Evolutionary conservation across 2,888 invertebrate genomes (phyloP).

Genomic region (Netelia melanura): DNA sequence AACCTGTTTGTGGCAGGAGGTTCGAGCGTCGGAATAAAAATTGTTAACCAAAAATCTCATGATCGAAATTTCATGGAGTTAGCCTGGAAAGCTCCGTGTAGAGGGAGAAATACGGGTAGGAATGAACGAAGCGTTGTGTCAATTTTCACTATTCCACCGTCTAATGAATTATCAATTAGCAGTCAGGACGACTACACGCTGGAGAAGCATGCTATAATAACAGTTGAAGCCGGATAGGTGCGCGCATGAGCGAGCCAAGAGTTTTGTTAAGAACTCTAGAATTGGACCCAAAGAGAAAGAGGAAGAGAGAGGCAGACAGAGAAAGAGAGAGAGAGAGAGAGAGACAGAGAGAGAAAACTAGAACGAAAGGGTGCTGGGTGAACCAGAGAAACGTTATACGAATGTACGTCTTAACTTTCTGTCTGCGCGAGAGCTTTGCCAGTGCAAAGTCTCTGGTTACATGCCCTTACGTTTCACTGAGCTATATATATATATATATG

Average conservation of each 20-base stretch:
- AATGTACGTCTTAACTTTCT: constrained; percentile 46
- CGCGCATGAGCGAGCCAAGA: constrained; percentile 13
- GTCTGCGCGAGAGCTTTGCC: constrained; percentile 35
- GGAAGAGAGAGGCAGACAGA: background rate
- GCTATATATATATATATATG: background rate
- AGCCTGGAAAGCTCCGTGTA: background rate
- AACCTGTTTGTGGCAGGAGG: too few species aligned
- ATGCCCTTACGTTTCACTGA: background rate
- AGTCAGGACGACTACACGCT: background rate
- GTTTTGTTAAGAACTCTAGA: constrained; percentile 34
- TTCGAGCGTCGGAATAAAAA: background rate
- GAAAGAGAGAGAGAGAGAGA: constrained; percentile 9
- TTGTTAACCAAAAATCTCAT: background rate
- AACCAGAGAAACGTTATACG: constrained; percentile 15
- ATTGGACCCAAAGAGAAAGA: background rate
- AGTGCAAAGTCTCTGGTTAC: background rate
- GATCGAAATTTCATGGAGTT: background rate
- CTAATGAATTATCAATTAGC: constrained; percentile 44
- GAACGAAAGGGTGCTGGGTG: background rate
- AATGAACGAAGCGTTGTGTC: background rate
- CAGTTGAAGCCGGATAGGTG: background rate
- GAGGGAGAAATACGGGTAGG: background rate
- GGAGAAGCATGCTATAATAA: constrained; percentile 17
- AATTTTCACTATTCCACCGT: constrained; percentile 9
- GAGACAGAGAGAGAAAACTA: background rate